Evolutionary conservation across 2,888 invertebrate species (phyloP).

Genomic region (Amblyteles armatorius): DNA sequence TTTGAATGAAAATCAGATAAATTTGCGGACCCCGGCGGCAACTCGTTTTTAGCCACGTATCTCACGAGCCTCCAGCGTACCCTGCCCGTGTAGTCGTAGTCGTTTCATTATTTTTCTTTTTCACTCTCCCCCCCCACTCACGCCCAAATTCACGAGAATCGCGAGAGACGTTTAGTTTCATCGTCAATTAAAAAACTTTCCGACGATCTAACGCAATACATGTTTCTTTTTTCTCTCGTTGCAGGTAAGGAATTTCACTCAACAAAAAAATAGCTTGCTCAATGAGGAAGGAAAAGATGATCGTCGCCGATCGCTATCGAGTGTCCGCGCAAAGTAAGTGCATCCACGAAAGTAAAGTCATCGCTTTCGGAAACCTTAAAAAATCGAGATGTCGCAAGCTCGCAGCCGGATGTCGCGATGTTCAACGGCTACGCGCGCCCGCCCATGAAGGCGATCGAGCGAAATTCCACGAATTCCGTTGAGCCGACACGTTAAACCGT

Average conservation of each 20-base stretch:
- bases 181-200: slow-evolving; percentile 43
- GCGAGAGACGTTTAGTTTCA: slow-evolving; percentile 19
- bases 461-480: slow-evolving; percentile 46
- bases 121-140: not conserved
- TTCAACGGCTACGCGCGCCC: not conserved
- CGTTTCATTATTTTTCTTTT: slow-evolving; percentile 34
- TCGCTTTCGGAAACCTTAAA: slow-evolving; percentile 23
- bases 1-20: slow-evolving; percentile 83
- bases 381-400: not conserved
- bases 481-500: slow-evolving; percentile 51
- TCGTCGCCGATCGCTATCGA: not conserved
- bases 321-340: slow-evolving; percentile 9
- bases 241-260: slow-evolving; percentile 59
- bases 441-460: not conserved
- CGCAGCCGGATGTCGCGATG: slow-evolving; percentile 51
- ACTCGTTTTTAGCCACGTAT: slow-evolving; percentile 72
- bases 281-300: not conserved
- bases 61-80: slow-evolving; percentile 27
- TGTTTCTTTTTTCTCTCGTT: slow-evolving; percentile 44
- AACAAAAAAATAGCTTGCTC: not conserved
- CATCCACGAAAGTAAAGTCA: not conserved
- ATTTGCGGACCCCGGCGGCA: slow-evolving; percentile 75
- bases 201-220: slow-evolving; percentile 19
- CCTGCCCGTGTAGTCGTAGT: slow-evolving; percentile 43
- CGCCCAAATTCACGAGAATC: slow-evolving; percentile 31